A percentile compares a stretch with the other conserved stretches of the same genome.
phyloP scores from a whole-genome alignment of 1,140 invertebrate genomes.

The Andricus grossulariae region DNA sequence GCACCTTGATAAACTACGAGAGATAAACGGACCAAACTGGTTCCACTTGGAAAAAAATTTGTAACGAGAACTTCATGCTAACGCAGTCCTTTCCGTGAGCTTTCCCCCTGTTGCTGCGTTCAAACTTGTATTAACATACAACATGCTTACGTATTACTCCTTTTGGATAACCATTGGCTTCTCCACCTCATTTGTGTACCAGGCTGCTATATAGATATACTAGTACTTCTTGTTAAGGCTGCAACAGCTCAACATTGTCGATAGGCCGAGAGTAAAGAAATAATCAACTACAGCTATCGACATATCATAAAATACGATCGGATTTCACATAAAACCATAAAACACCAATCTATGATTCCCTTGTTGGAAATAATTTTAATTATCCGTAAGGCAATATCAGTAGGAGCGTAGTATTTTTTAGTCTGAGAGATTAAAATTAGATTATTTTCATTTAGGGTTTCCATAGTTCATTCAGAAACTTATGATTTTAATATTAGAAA shows the following conservation, averaged over 20 bases:
- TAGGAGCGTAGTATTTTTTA: too few relatives aligned
- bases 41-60: slow-evolving; percentile 55
- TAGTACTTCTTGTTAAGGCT: background rate
- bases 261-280: background rate
- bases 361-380: too few relatives aligned
- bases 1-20: slow-evolving; percentile 57
- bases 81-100: slow-evolving; percentile 39
- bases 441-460: too few relatives aligned
- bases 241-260: background rate
- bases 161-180: background rate
- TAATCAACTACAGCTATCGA: background rate
- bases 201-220: slow-evolving; percentile 1
- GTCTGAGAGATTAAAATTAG: too few relatives aligned
- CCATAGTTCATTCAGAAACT: too few relatives aligned
- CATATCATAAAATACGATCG: too few relatives aligned
- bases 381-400: too few relatives aligned
- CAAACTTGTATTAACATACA: slow-evolving; percentile 2
- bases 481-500: too few relatives aligned
- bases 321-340: too few relatives aligned
- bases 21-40: slow-evolving; percentile 63
- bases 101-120: slow-evolving; percentile 34
- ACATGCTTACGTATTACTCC: slow-evolving; percentile 6
- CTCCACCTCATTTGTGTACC: background rate
- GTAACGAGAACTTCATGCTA: slow-evolving; percentile 61
- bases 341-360: too few relatives aligned